A percentile compares a stretch with the other conserved stretches of the same genome.
phyloP scores from a whole-genome alignment of 2,888 invertebrate genomes.

The Oasisia sp. region DNA sequence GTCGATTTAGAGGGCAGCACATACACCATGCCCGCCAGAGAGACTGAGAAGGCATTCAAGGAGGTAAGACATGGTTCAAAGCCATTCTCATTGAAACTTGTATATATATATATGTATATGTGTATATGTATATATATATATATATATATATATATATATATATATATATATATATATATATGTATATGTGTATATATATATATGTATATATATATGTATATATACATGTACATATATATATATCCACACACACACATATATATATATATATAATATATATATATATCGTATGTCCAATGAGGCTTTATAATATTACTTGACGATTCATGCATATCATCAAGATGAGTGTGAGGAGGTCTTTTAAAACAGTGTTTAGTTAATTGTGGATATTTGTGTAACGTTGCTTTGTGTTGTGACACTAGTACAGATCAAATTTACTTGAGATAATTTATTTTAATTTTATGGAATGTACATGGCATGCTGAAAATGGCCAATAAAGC shows the following conservation, averaged over 20 bases:
- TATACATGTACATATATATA: not conserved
- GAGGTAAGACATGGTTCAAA: not conserved
- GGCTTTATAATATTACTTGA: not conserved
- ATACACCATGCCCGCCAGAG: not conserved
- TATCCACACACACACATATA: too few relatives aligned
- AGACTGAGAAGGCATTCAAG: not conserved
- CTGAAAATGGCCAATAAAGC: too few relatives aligned
- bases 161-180: too few relatives aligned
- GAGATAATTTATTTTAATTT: not conserved
- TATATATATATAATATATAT: too few relatives aligned
- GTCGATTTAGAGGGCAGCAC: conserved; percentile 52
- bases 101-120: too few relatives aligned
- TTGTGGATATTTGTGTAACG: not conserved
- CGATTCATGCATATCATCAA: not conserved
- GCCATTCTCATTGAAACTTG: not conserved
- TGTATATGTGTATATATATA: too few relatives aligned
- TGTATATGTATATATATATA: too few relatives aligned
- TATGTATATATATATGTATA: too few relatives aligned
- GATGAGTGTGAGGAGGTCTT: not conserved
- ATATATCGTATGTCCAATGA: not conserved
- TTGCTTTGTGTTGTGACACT: not conserved
- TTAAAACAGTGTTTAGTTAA: not conserved
- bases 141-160: not conserved
- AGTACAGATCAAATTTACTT: too few relatives aligned
- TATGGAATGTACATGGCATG: not conserved